Percentiles rank a stretch among this genome's conserved stretches.
These are phyloP conservation scores for Drosophila lini DNA, from an alignment of 1,140 invertebrate species.

Conservation along the genomic window DNA sequence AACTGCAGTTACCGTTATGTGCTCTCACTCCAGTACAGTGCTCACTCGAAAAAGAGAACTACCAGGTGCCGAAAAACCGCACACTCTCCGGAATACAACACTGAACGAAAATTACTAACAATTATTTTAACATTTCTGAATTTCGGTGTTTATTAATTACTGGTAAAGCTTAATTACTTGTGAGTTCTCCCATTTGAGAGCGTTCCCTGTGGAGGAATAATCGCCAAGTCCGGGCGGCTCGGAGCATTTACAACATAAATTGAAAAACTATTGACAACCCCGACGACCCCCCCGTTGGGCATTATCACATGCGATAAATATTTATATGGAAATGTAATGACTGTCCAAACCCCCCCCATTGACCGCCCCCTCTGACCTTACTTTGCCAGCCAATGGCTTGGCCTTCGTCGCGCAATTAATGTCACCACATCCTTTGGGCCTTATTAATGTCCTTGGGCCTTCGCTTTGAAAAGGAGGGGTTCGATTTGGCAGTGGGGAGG, in stretches of 20 bases:
- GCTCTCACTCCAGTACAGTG: slow-evolving; percentile 11
- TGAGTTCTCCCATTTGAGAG: not conserved
- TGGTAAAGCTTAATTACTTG: not conserved
- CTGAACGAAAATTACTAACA: not conserved
- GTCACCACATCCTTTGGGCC: slow-evolving; percentile 82
- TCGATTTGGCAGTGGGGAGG: slow-evolving; percentile 5
- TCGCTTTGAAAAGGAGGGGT: not conserved
- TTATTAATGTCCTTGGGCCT: slow-evolving; percentile 78
- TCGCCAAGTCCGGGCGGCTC: not conserved
- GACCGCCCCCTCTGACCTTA: not conserved
- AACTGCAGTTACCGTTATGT: slow-evolving; percentile 47
- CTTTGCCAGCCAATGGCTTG: slow-evolving; percentile 2
- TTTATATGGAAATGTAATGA: slow-evolving; percentile 82
- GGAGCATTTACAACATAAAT: slow-evolving; percentile 65
- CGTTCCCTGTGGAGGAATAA: slow-evolving; percentile 9
- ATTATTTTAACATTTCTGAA: not conserved
- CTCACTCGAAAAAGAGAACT: no score
- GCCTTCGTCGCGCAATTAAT: slow-evolving; percentile 72
- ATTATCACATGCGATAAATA: slow-evolving; percentile 82
- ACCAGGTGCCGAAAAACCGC: no score
- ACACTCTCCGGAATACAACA: not conserved
- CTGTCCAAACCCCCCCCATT: slow-evolving; percentile 9
- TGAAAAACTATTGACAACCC: slow-evolving; percentile 74
- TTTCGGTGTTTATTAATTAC: not conserved
- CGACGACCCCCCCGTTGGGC: slow-evolving; percentile 17